A percentile compares a stretch with the other conserved stretches of the same genome.
Conservation (phyloP, 92 coral and sea anemone genomes). For the Parazoanthus darwini region DNA sequence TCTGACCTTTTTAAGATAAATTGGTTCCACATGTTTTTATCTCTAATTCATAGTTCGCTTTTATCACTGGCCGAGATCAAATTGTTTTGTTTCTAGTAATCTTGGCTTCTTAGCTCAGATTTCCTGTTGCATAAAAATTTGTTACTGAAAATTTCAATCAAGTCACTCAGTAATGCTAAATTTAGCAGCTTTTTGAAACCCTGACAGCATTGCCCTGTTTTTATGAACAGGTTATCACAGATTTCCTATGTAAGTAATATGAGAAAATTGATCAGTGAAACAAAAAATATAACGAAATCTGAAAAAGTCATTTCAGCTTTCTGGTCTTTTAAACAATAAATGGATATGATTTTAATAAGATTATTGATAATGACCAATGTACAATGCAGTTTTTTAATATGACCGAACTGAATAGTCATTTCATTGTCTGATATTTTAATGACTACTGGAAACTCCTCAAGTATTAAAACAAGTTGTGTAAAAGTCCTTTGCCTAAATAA, state of each 20-base stretch:
- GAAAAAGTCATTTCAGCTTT: neutral
- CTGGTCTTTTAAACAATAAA: neutral
- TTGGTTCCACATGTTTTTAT: neutral
- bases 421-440: constrained; percentile 8
- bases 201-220: neutral
- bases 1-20: neutral
- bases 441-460: constrained; percentile 28
- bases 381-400: neutral
- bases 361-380: too few species aligned
- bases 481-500: constrained; percentile 24
- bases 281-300: neutral
- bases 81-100: constrained; percentile 4
- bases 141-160: constrained; percentile 5
- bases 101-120: neutral
- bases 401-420: neutral
- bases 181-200: neutral
- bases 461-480: constrained; percentile 25
- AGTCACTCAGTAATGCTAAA: neutral
- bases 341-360: neutral
- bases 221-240: constrained; percentile 2
- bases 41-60: constrained; percentile 8
- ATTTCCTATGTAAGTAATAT: neutral
- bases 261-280: neutral
- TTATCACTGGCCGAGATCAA: constrained; percentile 22
- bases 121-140: constrained; percentile 13